These are phyloP conservation scores for Sylvicola cinctus DNA, from an alignment of 2,888 invertebrate species.

Conservation along the genomic window DNA sequence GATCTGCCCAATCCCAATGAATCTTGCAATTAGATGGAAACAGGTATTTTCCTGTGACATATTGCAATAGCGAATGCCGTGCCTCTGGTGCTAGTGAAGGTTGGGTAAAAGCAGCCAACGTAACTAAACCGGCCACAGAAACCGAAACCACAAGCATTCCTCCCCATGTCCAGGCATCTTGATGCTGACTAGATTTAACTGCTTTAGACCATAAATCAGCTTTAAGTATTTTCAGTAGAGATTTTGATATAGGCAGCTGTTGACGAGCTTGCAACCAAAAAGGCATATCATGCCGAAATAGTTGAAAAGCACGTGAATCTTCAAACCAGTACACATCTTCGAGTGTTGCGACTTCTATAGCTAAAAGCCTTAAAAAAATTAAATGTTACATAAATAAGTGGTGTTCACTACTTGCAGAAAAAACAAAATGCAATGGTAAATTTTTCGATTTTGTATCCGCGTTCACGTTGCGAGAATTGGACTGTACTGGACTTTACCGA, in stretches of 20 bases:
- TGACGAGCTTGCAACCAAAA: conserved; percentile 64
- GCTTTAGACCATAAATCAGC: conserved; percentile 70
- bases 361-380: conserved; percentile 34
- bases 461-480: too few species aligned
- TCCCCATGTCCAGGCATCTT: conserved; percentile 84
- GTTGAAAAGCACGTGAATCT: conserved; percentile 54
- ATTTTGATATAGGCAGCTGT: conserved; percentile 62
- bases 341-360: conserved; percentile 63
- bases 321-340: conserved; percentile 84
- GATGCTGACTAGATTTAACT: conserved; percentile 66
- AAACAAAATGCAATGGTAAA: too few species aligned
- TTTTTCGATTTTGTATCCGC: too few species aligned
- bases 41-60: conserved; percentile 80
- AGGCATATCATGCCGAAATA: conserved; percentile 58
- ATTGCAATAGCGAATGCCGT: conserved; percentile 71
- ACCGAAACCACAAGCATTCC: conserved; percentile 82
- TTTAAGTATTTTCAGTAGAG: conserved; percentile 55
- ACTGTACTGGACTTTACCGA: too few species aligned
- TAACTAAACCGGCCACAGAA: conserved; percentile 72
- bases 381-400: too few species aligned
- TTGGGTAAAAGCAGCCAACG: conserved; percentile 78
- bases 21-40: conserved; percentile 69
- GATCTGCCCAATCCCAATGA: conserved; percentile 77
- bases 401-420: too few species aligned
- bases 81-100: conserved; percentile 78